These are phyloP conservation scores for Phaedon cochleariae DNA, from an alignment of 2,888 invertebrate species.

Conservation along the genomic window DNA sequence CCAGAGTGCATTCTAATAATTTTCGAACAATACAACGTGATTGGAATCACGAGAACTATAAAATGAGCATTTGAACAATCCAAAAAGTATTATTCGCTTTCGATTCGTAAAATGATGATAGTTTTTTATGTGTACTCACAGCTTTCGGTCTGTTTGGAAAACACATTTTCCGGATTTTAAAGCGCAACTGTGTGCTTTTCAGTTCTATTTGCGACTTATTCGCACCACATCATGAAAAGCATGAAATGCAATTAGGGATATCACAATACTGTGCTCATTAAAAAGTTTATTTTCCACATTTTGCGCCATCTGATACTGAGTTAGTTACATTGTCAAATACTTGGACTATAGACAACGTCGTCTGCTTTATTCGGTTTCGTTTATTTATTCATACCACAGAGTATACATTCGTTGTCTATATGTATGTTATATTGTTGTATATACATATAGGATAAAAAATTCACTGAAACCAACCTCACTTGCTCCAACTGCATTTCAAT, in stretches of 20 bases:
- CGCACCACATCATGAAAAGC: constrained; percentile 8
- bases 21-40: no score
- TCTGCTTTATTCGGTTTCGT: background rate
- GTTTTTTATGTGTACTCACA: background rate
- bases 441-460: no score
- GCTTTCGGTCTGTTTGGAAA: background rate
- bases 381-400: background rate
- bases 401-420: no score
- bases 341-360: background rate
- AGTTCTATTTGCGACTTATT: constrained; percentile 6
- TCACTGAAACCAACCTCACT: no score
- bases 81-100: background rate
- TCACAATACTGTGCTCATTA: constrained; percentile 12
- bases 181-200: background rate
- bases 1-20: no score
- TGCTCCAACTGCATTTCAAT: no score
- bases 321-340: background rate
- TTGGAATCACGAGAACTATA: no score
- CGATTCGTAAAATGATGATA: background rate
- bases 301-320: background rate
- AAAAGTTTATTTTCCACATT: constrained; percentile 4
- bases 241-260: constrained; percentile 12
- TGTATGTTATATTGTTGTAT: no score
- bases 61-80: background rate
- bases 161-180: background rate